A percentile compares a stretch with the other conserved stretches of the same genome.
These are phyloP conservation scores for Poeciliopsis turrubarensis DNA, from an alignment of 2,113 vertebrate genomes.

Conservation along the genomic window DNA sequence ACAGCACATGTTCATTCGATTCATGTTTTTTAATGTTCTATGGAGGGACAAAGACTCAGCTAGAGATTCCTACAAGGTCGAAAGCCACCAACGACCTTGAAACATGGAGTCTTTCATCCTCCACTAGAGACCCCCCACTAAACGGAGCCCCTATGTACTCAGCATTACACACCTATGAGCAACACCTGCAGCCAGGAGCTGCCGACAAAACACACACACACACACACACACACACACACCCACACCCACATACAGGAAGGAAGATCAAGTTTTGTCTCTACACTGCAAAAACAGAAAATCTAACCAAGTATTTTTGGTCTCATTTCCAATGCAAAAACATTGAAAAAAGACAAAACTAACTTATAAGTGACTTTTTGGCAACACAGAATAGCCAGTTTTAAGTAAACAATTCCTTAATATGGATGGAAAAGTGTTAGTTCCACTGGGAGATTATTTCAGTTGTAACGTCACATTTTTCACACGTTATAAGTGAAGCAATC, in stretches of 20 bases:
- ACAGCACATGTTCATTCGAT: constrained; percentile 74
- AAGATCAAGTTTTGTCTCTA: constrained; percentile 30
- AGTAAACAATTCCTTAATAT: too few relatives aligned
- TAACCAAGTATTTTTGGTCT: too few relatives aligned
- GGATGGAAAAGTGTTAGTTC: too few relatives aligned
- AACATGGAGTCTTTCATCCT: constrained; percentile 26
- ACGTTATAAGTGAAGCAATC: too few relatives aligned
- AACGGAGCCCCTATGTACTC: constrained; percentile 39
- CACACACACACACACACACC: constrained; percentile 13
- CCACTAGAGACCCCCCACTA: constrained; percentile 17
- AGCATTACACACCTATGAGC: constrained; percentile 13
- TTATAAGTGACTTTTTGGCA: too few relatives aligned
- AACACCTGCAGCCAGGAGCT: constrained; percentile 50
- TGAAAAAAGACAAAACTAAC: too few relatives aligned
- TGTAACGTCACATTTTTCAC: too few relatives aligned
- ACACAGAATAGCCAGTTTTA: too few relatives aligned
- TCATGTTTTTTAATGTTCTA: constrained; percentile 37
- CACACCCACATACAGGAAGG: constrained; percentile 15
- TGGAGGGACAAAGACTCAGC: constrained; percentile 30
- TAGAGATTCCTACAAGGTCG: background rate
- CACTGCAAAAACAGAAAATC: too few relatives aligned
- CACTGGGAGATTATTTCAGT: too few relatives aligned
- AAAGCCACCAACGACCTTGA: constrained; percentile 29
- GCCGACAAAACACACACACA: constrained; percentile 4
- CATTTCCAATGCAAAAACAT: too few relatives aligned